Evolutionary conservation across 2,888 invertebrate species (phyloP).

Genomic region (Macaria notata): DNA sequence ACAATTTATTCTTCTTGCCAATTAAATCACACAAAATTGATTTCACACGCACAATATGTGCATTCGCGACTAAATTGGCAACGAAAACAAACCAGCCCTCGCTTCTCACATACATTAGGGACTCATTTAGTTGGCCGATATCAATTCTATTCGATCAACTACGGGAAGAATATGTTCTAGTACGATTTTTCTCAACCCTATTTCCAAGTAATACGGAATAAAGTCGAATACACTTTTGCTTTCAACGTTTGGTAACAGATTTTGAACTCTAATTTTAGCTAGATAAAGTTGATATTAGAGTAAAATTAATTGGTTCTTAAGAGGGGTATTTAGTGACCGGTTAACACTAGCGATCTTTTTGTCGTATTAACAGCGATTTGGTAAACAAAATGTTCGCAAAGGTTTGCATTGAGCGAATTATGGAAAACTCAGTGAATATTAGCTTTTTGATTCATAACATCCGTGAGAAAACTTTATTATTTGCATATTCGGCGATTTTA

Average conservation of each 20-base stretch:
- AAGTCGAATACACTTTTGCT: background rate
- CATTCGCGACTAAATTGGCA: slow-evolving; percentile 26
- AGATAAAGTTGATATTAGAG: background rate
- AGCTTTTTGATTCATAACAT: slow-evolving; percentile 6
- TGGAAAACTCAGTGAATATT: slow-evolving; percentile 15
- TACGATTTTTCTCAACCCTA: background rate
- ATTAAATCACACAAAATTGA: slow-evolving; percentile 16
- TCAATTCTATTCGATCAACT: background rate
- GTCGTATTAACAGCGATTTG: slow-evolving; percentile 5
- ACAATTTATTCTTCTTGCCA: slow-evolving; percentile 5
- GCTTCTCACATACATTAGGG: slow-evolving; percentile 33
- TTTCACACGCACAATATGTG: slow-evolving; percentile 21
- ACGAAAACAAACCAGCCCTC: slow-evolving; percentile 26
- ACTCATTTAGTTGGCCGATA: slow-evolving; percentile 8
- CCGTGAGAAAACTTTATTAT: slow-evolving; percentile 14
- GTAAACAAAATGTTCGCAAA: slow-evolving; percentile 14
- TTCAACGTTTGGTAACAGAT: background rate
- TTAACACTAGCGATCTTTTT: slow-evolving; percentile 7
- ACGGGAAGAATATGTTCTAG: too few species aligned
- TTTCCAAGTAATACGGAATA: background rate
- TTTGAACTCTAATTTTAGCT: background rate
- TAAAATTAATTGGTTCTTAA: background rate
- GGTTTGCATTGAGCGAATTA: slow-evolving; percentile 7
- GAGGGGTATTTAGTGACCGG: background rate
- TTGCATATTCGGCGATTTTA: background rate